Percentiles rank a stretch among this genome's conserved stretches.
Conservation (phyloP, 2,888 invertebrate genomes). For the Mactromeris polynyma region DNA sequence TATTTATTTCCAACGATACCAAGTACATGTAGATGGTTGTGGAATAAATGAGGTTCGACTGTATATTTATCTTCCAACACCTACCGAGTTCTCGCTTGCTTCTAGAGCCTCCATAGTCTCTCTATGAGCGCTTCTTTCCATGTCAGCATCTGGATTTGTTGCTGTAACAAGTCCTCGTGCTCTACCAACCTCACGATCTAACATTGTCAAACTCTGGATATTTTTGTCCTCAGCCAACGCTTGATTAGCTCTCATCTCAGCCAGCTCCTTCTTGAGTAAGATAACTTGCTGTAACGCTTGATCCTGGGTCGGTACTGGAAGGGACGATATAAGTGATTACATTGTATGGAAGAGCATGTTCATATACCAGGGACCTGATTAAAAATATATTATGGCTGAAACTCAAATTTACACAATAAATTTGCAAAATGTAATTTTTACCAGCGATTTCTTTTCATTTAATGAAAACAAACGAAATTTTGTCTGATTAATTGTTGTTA, state of each 20-base stretch:
- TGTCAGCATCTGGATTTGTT: conserved; percentile 82
- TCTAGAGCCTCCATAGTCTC: conserved; percentile 86
- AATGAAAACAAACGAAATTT: no score
- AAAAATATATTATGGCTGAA: no score
- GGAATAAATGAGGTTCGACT: no score
- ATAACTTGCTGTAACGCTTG: conserved; percentile 87
- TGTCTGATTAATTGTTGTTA: no score
- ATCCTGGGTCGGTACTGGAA: conserved; percentile 85
- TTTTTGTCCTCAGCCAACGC: conserved; percentile 79
- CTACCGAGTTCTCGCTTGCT: conserved; percentile 85
- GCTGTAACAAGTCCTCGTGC: conserved; percentile 80
- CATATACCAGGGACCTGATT: no score
- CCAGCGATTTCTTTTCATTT: no score
- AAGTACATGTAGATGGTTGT: no score
- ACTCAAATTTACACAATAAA: no score
- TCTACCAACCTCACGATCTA: conserved; percentile 82
- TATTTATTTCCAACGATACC: no score
- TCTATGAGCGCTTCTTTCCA: conserved; percentile 85
- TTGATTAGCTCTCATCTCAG: conserved; percentile 86
- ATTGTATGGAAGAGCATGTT: no score
- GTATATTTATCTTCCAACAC: no score
- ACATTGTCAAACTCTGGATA: conserved; percentile 72
- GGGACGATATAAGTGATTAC: neutral
- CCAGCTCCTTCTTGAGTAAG: conserved; percentile 86
- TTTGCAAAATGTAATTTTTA: no score